A percentile compares a stretch with the other conserved stretches of the same genome.
These are phyloP conservation scores for Typhlichthys subterraneus DNA, from an alignment of 2,797 vertebrate genomes.

Conservation along the genomic window DNA sequence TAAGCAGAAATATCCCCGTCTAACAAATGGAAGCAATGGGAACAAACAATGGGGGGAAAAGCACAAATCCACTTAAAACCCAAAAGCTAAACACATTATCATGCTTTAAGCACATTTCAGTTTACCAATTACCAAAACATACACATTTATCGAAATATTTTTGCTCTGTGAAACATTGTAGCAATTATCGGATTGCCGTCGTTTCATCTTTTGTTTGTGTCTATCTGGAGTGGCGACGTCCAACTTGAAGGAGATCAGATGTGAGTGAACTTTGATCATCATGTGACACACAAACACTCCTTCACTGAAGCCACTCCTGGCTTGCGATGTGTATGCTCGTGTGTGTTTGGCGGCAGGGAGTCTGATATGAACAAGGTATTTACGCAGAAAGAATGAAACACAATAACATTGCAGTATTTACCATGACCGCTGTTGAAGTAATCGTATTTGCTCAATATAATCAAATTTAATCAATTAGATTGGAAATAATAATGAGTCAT, in stretches of 20 bases:
- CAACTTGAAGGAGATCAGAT: slow-evolving; percentile 73
- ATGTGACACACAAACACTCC: slow-evolving; percentile 30
- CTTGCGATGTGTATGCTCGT: too few relatives aligned
- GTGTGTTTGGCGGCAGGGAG: too few relatives aligned
- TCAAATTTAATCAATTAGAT: too few relatives aligned
- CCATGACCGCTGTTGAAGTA: too few relatives aligned
- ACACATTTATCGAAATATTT: slow-evolving; percentile 61
- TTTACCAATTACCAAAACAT: slow-evolving; percentile 57
- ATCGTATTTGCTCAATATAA: too few relatives aligned
- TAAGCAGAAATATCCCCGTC: slow-evolving; percentile 24
- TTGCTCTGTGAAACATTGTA: slow-evolving; percentile 64
- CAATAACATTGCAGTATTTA: too few relatives aligned
- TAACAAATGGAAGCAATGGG: slow-evolving; percentile 17
- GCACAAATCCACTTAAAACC: slow-evolving; percentile 57
- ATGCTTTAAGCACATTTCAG: slow-evolving; percentile 69
- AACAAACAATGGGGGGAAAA: slow-evolving; percentile 46
- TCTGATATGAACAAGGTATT: too few relatives aligned
- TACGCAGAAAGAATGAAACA: too few relatives aligned
- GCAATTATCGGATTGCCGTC: slow-evolving; percentile 69
- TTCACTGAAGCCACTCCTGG: slow-evolving; percentile 9
- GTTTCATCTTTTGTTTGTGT: slow-evolving; percentile 75
- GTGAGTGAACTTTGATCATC: slow-evolving; percentile 68
- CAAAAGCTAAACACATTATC: slow-evolving; percentile 67
- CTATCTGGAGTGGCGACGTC: slow-evolving; percentile 61
- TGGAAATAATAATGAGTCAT: too few relatives aligned